A percentile compares a stretch with the other conserved stretches of the same genome.
Evolutionary conservation across 2,888 invertebrate species (phyloP).

Genomic region (Empis livida): DNA sequence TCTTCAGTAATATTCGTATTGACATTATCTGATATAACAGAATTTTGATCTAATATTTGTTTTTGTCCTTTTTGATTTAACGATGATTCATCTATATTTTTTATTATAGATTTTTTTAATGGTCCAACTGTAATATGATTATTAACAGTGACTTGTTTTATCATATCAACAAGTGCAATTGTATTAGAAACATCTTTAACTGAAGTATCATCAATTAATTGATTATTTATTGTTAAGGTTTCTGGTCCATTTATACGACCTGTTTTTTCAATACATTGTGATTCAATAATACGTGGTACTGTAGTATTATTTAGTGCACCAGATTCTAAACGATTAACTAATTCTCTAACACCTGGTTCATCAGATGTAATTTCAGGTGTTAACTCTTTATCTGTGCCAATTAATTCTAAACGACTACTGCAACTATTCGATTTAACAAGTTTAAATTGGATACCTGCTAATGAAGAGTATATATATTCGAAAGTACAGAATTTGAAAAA

Average conservation of each 20-base stretch:
- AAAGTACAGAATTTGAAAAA: too few relatives aligned
- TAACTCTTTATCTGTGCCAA: conserved; percentile 48
- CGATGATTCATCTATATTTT: too few relatives aligned
- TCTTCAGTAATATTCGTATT: too few relatives aligned
- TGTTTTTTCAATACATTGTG: conserved; percentile 20
- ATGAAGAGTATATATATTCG: too few relatives aligned
- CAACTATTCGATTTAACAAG: conserved; percentile 78
- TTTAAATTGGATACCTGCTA: conserved; percentile 58
- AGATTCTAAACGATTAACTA: conserved; percentile 33
- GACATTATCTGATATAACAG: too few relatives aligned
- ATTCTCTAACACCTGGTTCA: conserved; percentile 31
- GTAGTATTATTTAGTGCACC: conserved; percentile 16
- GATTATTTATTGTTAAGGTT: conserved; percentile 36
- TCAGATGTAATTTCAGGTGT: conserved; percentile 10
- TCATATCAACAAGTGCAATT: conserved; percentile 8
- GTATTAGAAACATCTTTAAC: conserved; percentile 24
- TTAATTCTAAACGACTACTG: conserved; percentile 66
- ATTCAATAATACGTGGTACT: conserved; percentile 21
- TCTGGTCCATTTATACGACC: conserved; percentile 4
- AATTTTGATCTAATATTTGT: too few relatives aligned
- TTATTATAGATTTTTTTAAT: conserved; percentile 15
- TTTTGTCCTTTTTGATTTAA: too few relatives aligned
- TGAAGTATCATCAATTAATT: conserved; percentile 31
- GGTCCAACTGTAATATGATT: conserved; percentile 33
- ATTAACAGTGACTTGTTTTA: conserved; percentile 29